Evolutionary conservation across 2,797 vertebrate genomes (phyloP).

Genomic region (Channa striata): DNA sequence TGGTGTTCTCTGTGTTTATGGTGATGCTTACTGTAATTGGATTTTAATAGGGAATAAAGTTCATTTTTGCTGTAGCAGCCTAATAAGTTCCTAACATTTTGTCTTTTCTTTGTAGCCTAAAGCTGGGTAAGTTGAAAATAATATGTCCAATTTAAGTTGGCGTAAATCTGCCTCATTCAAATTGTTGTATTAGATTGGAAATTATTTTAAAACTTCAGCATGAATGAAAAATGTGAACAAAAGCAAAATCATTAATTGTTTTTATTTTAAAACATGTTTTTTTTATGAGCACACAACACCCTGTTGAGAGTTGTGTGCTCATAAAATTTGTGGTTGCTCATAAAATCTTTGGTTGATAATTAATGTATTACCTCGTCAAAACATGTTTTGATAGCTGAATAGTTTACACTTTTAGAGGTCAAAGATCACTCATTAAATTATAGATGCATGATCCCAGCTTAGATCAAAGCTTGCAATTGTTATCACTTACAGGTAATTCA

Average conservation of each 20-base stretch:
- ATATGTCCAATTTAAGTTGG: neutral
- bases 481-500: conserved; percentile 1
- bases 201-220: too few relatives aligned
- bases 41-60: neutral
- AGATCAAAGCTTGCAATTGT: neutral
- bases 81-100: neutral
- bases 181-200: too few relatives aligned
- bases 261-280: too few relatives aligned
- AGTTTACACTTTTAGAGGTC: neutral
- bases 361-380: neutral
- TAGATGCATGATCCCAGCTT: neutral
- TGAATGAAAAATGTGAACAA: too few relatives aligned
- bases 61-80: too few relatives aligned
- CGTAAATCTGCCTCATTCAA: conserved; percentile 8
- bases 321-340: too few relatives aligned
- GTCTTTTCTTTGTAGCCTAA: conserved; percentile 4
- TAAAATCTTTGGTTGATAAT: neutral
- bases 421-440: neutral
- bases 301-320: too few relatives aligned
- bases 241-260: too few relatives aligned
- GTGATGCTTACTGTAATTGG: neutral
- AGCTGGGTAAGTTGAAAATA: conserved; percentile 10
- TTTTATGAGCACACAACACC: too few relatives aligned
- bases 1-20: neutral
- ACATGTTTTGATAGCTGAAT: neutral